phyloP scores from a whole-genome alignment of 2,113 vertebrate genomes.

The Cettia cetti region DNA sequence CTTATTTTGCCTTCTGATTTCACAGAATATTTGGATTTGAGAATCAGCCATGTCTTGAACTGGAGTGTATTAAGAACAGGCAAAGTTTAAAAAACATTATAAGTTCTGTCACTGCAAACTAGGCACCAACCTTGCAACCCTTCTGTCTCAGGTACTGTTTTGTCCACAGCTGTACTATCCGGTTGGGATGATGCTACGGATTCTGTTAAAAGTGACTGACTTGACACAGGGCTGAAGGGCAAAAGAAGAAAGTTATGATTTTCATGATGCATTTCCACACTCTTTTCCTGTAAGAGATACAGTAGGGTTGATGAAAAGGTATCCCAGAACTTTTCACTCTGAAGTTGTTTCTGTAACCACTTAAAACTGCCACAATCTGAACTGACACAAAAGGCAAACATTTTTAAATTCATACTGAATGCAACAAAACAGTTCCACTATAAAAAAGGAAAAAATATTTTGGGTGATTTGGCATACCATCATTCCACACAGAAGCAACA shows the following conservation, averaged over 20 bases:
- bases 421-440: background rate
- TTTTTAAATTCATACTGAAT: background rate
- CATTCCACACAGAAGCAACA: background rate
- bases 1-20: background rate
- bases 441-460: background rate
- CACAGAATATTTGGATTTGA: background rate
- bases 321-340: background rate
- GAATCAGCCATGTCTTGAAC: background rate
- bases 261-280: background rate
- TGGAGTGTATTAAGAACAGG: background rate
- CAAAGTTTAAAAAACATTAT: background rate
- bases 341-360: background rate
- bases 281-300: background rate
- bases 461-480: background rate
- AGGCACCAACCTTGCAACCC: constrained; percentile 79
- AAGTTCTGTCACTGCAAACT: background rate
- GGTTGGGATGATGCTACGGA: constrained; percentile 75
- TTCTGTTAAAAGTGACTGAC: constrained; percentile 77
- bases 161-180: constrained; percentile 74
- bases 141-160: constrained; percentile 77
- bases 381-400: background rate
- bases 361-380: background rate
- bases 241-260: background rate
- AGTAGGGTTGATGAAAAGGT: background rate
- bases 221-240: constrained; percentile 71